These are phyloP conservation scores for Megaceryle maxima DNA, from an alignment of 2,113 vertebrate genomes.

Conservation along the genomic window DNA sequence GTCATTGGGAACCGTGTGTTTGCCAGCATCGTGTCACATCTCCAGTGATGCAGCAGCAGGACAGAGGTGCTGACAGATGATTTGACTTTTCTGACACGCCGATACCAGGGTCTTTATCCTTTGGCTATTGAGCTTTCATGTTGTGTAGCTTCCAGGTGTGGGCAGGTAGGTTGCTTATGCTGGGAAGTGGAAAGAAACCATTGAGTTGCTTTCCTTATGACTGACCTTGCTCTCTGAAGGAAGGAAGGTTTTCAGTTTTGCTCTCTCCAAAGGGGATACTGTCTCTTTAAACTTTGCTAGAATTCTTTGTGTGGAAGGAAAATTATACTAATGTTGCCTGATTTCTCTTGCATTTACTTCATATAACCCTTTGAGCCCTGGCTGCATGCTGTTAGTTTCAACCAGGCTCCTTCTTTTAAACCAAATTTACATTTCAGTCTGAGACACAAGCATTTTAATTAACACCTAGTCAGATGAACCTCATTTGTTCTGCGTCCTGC, in stretches of 20 bases:
- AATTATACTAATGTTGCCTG: slow-evolving; percentile 67
- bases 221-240: neutral
- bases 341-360: slow-evolving; percentile 63
- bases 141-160: neutral
- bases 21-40: neutral
- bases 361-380: slow-evolving; percentile 86
- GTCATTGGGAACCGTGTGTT: neutral
- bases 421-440: slow-evolving; percentile 35
- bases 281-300: slow-evolving; percentile 85
- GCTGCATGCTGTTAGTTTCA: slow-evolving; percentile 69
- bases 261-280: slow-evolving; percentile 80
- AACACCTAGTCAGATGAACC: neutral
- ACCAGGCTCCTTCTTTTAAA: slow-evolving; percentile 46
- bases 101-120: neutral
- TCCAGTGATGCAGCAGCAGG: neutral
- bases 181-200: neutral
- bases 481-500: neutral
- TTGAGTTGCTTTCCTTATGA: neutral
- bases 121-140: neutral
- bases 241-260: slow-evolving; percentile 25
- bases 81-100: neutral
- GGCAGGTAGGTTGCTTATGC: neutral
- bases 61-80: neutral
- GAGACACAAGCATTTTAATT: neutral
- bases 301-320: slow-evolving; percentile 70